phyloP scores from a whole-genome alignment of 2,113 vertebrate genomes.

The Tiliqua scincoides region DNA sequence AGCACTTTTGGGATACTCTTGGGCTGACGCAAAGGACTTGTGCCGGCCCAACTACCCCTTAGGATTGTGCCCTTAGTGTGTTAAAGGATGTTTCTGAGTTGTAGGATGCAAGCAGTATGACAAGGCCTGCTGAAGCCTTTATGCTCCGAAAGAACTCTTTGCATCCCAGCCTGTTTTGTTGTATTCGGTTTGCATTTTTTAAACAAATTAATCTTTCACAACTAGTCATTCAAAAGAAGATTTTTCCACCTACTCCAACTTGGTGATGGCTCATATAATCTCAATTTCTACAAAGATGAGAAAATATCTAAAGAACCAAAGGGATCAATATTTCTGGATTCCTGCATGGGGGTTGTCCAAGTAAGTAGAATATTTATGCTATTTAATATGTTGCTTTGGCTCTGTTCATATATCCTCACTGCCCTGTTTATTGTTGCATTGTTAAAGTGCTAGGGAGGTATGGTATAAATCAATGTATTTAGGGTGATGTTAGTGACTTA shows the following conservation, averaged over 20 bases:
- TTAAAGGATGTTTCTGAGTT: background rate
- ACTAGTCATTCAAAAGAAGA: slow-evolving; percentile 96
- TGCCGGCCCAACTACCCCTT: too few relatives aligned
- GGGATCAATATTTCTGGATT: slow-evolving; percentile 98
- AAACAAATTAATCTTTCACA: background rate
- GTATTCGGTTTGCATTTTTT: background rate
- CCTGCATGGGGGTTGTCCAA: slow-evolving; percentile 98
- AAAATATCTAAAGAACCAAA: slow-evolving; percentile 99
- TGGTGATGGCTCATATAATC: slow-evolving; percentile 95
- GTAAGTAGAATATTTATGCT: slow-evolving; percentile 72
- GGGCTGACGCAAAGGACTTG: too few relatives aligned
- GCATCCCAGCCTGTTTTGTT: background rate
- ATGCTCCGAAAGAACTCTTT: background rate
- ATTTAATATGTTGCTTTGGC: background rate
- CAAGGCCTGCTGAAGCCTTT: background rate
- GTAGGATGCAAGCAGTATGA: background rate
- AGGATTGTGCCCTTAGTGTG: background rate
- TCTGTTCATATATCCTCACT: background rate
- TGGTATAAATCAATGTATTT: background rate
- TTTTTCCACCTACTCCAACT: slow-evolving; percentile 98
- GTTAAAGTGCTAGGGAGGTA: background rate
- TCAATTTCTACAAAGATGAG: slow-evolving; percentile 99
- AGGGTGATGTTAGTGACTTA: background rate
- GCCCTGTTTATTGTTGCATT: background rate
- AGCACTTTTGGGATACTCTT: too few relatives aligned